Percentiles rank a stretch among this genome's conserved stretches.
phyloP scores from a whole-genome alignment of 2,888 invertebrate species.

The Ametastegia equiseti region DNA sequence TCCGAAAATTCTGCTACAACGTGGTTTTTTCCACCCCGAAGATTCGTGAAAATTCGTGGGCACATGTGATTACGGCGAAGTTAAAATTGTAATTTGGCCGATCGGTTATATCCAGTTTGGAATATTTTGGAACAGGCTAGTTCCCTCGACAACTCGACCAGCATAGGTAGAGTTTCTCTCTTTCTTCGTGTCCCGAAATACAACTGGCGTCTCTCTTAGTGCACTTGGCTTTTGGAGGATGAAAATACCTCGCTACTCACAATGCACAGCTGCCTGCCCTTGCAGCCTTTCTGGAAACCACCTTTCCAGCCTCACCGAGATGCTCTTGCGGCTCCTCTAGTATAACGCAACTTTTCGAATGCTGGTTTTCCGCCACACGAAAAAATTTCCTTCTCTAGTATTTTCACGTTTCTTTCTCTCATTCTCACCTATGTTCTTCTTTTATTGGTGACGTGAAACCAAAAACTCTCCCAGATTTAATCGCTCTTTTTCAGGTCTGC shows the following conservation, averaged over 20 bases:
- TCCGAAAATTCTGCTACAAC: too few relatives aligned
- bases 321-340: not conserved
- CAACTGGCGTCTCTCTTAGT: slow-evolving; percentile 27
- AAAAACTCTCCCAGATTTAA: not conserved
- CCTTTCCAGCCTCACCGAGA: not conserved
- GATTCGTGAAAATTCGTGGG: not conserved
- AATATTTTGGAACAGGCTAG: not conserved
- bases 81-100: not conserved
- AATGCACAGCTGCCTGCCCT: slow-evolving; percentile 43
- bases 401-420: not conserved
- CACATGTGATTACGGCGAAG: not conserved
- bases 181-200: slow-evolving; percentile 19
- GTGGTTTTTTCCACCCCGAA: not conserved
- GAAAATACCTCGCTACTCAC: slow-evolving; percentile 36
- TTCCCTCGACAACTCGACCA: not conserved
- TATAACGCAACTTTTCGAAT: not conserved
- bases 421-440: not conserved
- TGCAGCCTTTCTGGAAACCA: slow-evolving; percentile 27
- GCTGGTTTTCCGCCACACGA: not conserved
- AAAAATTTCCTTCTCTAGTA: not conserved
- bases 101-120: not conserved
- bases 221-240: slow-evolving; percentile 33
- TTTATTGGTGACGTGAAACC: not conserved
- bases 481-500: not conserved
- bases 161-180: not conserved